These are phyloP conservation scores for Metaphire vulgaris DNA, from an alignment of 1,140 invertebrate genomes.

Conservation along the genomic window DNA sequence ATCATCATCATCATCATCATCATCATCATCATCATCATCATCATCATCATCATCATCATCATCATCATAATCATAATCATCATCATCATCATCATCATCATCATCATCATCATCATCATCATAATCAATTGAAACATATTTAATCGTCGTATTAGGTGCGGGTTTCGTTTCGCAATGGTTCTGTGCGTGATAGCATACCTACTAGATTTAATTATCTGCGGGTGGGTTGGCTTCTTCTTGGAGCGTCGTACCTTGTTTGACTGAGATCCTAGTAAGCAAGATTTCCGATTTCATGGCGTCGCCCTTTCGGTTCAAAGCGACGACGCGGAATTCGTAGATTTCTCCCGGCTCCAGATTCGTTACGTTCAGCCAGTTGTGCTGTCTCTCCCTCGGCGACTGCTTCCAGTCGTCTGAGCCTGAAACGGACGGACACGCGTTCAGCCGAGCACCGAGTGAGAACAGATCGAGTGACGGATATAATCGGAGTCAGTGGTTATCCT, in stretches of 20 bases:
- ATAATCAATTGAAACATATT: too few relatives aligned
- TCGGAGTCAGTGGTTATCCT: not conserved
- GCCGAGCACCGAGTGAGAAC: not conserved
- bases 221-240: too few relatives aligned
- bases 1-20: conserved; percentile 3
- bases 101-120: not conserved
- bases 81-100: not conserved
- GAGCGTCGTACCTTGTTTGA: not conserved
- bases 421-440: too few relatives aligned
- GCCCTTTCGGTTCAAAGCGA: conserved; percentile 74
- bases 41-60: conserved; percentile 2
- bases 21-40: conserved; percentile 2
- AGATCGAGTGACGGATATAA: not conserved
- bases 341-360: conserved; percentile 70
- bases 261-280: not conserved
- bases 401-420: conserved; percentile 14
- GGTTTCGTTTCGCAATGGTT: too few relatives aligned
- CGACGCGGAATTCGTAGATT: conserved; percentile 74
- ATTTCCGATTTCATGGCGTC: conserved; percentile 21
- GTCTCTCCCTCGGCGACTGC: conserved; percentile 13
- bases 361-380: conserved; percentile 56
- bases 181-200: too few relatives aligned
- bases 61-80: not conserved
- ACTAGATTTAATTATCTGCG: too few relatives aligned
- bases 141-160: too few relatives aligned